Evolutionary conservation across 2,888 invertebrate species (phyloP).

Genomic region (Junonia oenone): DNA sequence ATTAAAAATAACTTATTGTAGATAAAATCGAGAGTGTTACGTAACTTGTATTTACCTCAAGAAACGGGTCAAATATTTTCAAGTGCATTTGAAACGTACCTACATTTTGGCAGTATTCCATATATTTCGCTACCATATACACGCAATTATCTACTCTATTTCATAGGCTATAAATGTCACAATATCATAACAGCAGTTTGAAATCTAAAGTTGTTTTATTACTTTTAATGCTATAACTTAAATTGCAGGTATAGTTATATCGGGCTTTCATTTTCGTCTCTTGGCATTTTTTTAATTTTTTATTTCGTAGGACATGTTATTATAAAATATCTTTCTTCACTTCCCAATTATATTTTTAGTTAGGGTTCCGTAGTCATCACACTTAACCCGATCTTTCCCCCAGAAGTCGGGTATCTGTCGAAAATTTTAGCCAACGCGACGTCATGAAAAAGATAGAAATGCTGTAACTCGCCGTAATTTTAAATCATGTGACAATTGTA

Average conservation of each 20-base stretch:
- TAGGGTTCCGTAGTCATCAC: no score
- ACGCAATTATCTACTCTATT: background rate
- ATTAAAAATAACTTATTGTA: background rate
- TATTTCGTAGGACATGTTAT: no score
- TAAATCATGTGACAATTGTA: no score
- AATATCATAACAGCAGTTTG: background rate
- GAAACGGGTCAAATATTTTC: slow-evolving; percentile 8
- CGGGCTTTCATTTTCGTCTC: background rate
- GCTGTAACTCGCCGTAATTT: no score
- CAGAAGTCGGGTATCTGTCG: no score
- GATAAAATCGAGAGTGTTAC: background rate
- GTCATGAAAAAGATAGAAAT: no score
- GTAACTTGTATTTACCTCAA: slow-evolving; percentile 1
- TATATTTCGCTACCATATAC: background rate
- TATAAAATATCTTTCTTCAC: no score
- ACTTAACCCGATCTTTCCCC: no score
- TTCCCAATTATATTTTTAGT: background rate
- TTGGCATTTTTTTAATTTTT: background rate
- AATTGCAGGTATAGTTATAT: background rate
- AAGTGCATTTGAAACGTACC: slow-evolving; percentile 7
- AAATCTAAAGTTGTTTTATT: background rate
- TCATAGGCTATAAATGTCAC: background rate
- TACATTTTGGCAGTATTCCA: slow-evolving; percentile 11
- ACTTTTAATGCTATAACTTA: background rate
- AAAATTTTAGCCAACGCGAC: no score